Evolutionary conservation across 2,113 vertebrate species (phyloP).

Genomic region (Epinephelus lanceolatus): DNA sequence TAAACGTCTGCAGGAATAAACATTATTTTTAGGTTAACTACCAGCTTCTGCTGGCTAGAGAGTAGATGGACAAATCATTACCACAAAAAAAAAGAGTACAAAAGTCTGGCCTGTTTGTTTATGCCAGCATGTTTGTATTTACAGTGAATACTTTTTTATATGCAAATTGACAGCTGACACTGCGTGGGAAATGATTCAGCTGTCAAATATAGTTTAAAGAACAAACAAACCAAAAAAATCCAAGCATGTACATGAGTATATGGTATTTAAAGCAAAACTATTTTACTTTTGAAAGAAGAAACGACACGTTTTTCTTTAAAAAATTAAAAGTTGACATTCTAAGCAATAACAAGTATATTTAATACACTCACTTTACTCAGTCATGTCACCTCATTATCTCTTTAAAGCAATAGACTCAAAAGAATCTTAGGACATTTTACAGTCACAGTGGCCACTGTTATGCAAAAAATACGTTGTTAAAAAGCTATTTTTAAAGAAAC

Average conservation of each 20-base stretch:
- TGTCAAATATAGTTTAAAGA: neutral
- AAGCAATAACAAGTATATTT: neutral
- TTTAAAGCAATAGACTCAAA: too few relatives aligned
- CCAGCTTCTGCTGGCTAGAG: constrained; percentile 58
- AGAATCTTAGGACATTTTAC: too few relatives aligned
- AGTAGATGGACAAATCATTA: constrained; percentile 60
- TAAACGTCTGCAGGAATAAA: constrained; percentile 83
- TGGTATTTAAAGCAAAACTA: neutral
- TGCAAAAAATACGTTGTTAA: too few relatives aligned
- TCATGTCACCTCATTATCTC: too few relatives aligned
- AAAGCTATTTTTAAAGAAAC: too few relatives aligned
- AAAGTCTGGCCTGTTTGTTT: constrained; percentile 45
- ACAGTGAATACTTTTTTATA: constrained; percentile 1
- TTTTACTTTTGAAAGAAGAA: neutral
- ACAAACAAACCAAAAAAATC: neutral
- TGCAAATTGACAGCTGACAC: constrained; percentile 17
- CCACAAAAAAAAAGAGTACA: constrained; percentile 50
- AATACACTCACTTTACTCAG: too few relatives aligned
- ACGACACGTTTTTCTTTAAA: neutral
- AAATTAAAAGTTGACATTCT: neutral
- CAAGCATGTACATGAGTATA: neutral
- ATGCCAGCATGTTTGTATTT: constrained; percentile 26
- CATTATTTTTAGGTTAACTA: constrained; percentile 83
- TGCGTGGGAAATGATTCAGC: neutral
- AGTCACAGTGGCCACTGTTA: too few relatives aligned